Evolutionary conservation across 2,113 vertebrate species (phyloP), one percentile per base, ranked within the genome.

Genomic region (Epinephelus cyanopodus): DNA sequence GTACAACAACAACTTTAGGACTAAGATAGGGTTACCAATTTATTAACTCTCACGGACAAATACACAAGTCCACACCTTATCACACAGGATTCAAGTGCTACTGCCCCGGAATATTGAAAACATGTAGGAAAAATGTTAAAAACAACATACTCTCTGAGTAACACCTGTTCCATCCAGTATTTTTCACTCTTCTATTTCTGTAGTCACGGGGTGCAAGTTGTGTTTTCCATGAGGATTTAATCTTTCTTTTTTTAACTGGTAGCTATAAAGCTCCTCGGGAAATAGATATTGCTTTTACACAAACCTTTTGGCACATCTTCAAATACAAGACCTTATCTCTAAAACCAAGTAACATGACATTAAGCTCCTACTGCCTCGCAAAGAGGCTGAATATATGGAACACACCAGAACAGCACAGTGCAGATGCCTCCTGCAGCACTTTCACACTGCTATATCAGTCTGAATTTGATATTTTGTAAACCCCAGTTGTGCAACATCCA

Each of bases 391-490:
- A n/a, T 48, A 74, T 33, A n/a, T 73, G 17, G 18, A 65, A 3
- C 50, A 25, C 2, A 37, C 5, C 10, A 61, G 19, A 70, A 42
- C 14, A 10, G 4, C 25, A 4, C 66, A 53, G n/a, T 2, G 15
- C 56, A 52, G 21, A 42, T 25, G 6, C 21, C 1, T 45, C 5
- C 29, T 14, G 23, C n/a, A 19, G 1, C 0, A n/a, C 8, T n/a
- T 48, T 62, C 33, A 27, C 47, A 53, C 56, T 79, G 66, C 23
- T 72, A 1, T 56, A 64, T 81, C 8, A 70, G n/a, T 45, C 54
- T 63, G 37, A 56, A 54, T 71, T 67, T 66, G n/a, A 77, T 29
- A 1, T 42, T 39, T 52, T 70, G 23, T 33, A 27, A 39, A 79
- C 45, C 53, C 5, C 37, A 14, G 2, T 2, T 73, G 17, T 76